phyloP scores from a whole-genome alignment of 2,888 invertebrate species.

The Elysia crispata region DNA sequence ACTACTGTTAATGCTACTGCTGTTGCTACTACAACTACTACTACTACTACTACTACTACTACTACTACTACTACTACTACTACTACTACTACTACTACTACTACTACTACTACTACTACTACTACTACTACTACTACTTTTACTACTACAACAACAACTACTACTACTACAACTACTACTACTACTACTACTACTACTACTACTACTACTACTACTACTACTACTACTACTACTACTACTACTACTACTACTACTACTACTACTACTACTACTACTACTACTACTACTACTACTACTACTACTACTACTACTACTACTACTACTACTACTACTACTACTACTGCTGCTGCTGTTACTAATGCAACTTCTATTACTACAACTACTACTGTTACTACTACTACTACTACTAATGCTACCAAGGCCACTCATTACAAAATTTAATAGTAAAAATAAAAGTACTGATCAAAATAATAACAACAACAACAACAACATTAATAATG shows the following conservation, averaged over 20 bases:
- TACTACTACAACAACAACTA: not conserved
- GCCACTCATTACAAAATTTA: too few species aligned
- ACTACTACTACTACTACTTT: not conserved
- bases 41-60: slow-evolving; percentile 18
- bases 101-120: not conserved
- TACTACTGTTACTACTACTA: too few species aligned
- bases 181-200: not conserved
- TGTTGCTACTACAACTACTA: too few species aligned
- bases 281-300: slow-evolving; percentile 6
- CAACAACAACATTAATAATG: too few species aligned
- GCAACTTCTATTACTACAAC: too few species aligned
- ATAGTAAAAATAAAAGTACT: too few species aligned
- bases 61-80: slow-evolving; percentile 21
- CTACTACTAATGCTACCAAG: too few species aligned
- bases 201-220: slow-evolving; percentile 15
- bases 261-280: not conserved
- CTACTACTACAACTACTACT: slow-evolving; percentile 11
- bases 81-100: not conserved
- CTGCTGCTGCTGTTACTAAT: too few species aligned
- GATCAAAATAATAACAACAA: too few species aligned
- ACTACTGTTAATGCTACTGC: too few species aligned
- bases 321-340: slow-evolving; percentile 9
- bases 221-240: slow-evolving; percentile 24
- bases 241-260: not conserved
- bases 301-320: slow-evolving; percentile 24